These are phyloP conservation scores for Xenopus tropicalis DNA, from an alignment of 2,113 vertebrate genomes.

Conservation along the genomic window DNA sequence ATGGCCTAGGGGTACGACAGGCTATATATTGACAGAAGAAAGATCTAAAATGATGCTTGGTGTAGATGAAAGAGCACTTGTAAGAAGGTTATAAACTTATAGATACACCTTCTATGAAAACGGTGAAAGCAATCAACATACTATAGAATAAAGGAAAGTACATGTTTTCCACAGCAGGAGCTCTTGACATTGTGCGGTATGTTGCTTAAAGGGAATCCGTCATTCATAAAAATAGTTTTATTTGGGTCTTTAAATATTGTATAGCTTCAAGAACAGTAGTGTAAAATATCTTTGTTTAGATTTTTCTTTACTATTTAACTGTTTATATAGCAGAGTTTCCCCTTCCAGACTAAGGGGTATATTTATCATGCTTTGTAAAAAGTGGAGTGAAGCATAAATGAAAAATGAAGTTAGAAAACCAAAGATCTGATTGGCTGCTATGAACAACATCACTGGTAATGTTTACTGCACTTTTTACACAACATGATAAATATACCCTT, in stretches of 20 bases:
- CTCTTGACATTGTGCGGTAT: not conserved
- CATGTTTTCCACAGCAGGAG: conserved; percentile 1
- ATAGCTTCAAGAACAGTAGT: conserved; percentile 25
- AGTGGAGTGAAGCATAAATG: no score
- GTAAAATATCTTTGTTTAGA: not conserved
- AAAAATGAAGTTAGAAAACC: no score
- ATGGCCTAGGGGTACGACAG: conserved; percentile 7
- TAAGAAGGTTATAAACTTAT: conserved; percentile 1
- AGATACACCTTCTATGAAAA: conserved; percentile 3
- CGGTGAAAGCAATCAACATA: not conserved
- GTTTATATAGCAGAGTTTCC: no score
- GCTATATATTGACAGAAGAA: conserved; percentile 8
- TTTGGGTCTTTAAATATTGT: not conserved
- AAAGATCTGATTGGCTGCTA: no score
- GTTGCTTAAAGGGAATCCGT: not conserved
- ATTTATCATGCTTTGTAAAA: no score
- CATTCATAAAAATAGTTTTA: not conserved
- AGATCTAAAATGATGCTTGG: not conserved
- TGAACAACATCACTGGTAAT: no score
- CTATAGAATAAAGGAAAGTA: not conserved
- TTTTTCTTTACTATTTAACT: no score
- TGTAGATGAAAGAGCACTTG: not conserved
- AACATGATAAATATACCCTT: no score
- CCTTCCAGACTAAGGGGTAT: no score
- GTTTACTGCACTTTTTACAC: no score